Base-by-base conservation (phyloP, 2,113 vertebrate genomes). In the Taurulus bubalis region DNA sequence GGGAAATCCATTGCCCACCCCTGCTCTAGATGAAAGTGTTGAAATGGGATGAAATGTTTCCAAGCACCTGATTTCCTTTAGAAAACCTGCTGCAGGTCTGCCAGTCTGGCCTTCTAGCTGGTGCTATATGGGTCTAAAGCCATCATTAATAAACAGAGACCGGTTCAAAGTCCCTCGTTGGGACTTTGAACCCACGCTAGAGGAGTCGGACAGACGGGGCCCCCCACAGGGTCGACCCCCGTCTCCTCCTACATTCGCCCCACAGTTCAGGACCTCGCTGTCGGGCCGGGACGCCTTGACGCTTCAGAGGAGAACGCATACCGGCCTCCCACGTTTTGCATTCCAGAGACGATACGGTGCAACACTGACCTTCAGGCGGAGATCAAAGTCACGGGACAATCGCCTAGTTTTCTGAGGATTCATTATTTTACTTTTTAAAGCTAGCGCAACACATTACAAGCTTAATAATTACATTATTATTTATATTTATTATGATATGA, bases 301-400 rank as follows among this genome's bases (percentile, higher is more conserved):
- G 32, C 30, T 73, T 82, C 51, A 71, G 59, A 49, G 76, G 42
- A 53, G 26, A 1, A 8, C 34, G 47, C 49, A 51, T 51, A 53
- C 64, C 72, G 32, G 1, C 38, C 36, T 11, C 1, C 14, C 77
- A 38, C 75, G 20, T 26, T 69, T 64, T 4, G 12, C 42, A 75
- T 83, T 80, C n/a, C 76, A 74, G 9, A 72, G 6, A 3, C 16
- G 18, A 38, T 18, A 26, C 26, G 26, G 18, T 15, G 28, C 14
- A 14, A 26, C 0, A 20, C 28, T 64, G 28, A 64, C 32, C 40
- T 55, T 56, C 67, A 72, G 34, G 76, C 0, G 10, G 34, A 42
- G 30, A 51, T 71, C 59, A 30, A 65, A 59, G 30, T 49, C 36
- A 15, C 10, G 10, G n/a, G 20, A 14, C 3, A 63, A 14, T n/a